Evolutionary conservation across 1,140 invertebrate genomes (phyloP).

Genomic region (Sipha flava): DNA sequence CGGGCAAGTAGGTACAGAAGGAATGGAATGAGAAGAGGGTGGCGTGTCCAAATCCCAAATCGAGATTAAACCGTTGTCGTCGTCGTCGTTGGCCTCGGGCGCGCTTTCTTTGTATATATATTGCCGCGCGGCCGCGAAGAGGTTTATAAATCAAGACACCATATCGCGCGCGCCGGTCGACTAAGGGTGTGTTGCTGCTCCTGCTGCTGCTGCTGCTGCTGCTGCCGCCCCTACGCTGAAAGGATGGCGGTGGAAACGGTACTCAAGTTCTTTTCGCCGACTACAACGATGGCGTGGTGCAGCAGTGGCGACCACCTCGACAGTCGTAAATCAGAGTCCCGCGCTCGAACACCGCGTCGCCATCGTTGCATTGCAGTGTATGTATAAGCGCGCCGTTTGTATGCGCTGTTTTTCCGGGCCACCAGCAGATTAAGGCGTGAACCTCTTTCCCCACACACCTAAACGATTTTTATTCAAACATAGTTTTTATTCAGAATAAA

Average conservation of each 20-base stretch:
- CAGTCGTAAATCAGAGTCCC: slow-evolving; percentile 17
- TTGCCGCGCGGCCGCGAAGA: neutral
- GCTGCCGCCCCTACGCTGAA: too few relatives aligned
- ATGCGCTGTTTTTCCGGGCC: too few relatives aligned
- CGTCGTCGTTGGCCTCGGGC: neutral
- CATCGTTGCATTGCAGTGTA: too few relatives aligned
- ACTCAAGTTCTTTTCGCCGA: neutral
- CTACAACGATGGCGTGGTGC: neutral
- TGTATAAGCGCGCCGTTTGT: too few relatives aligned
- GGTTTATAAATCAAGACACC: slow-evolving; percentile 28
- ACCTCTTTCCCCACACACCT: too few relatives aligned
- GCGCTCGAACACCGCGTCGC: too few relatives aligned
- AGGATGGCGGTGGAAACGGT: neutral
- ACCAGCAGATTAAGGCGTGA: too few relatives aligned
- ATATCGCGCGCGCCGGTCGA: neutral
- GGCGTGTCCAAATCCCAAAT: slow-evolving; percentile 29
- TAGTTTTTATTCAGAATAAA: too few relatives aligned
- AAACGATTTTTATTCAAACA: too few relatives aligned
- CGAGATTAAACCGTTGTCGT: slow-evolving; percentile 24
- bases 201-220: too few relatives aligned
- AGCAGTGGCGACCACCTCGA: neutral
- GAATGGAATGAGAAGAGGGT: neutral
- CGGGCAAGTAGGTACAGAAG: too few relatives aligned
- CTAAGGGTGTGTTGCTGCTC: too few relatives aligned
- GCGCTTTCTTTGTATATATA: neutral